Percentiles rank a stretch among this genome's conserved stretches.
Conservation (phyloP, 2,888 invertebrate genomes). For the Perizoma flavofasciatum region DNA sequence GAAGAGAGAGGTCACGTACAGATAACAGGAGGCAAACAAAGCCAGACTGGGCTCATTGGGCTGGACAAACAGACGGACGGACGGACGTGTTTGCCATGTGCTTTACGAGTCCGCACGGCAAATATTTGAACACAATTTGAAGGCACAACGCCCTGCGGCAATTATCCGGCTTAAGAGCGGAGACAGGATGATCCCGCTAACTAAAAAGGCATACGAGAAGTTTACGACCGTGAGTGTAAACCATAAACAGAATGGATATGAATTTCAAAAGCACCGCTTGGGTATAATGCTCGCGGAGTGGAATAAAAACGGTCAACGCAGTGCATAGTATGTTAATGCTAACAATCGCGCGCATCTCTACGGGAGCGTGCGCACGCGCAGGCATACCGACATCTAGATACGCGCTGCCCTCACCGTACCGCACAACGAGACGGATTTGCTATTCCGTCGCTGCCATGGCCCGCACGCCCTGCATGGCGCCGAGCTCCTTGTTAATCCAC, state of each 20-base stretch:
- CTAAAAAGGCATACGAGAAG: slow-evolving; percentile 43
- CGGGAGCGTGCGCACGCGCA: slow-evolving; percentile 52
- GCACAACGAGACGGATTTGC: slow-evolving; percentile 68
- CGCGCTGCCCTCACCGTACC: slow-evolving; percentile 38
- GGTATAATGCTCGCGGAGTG: slow-evolving; percentile 45
- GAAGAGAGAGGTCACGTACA: slow-evolving; percentile 59
- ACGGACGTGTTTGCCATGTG: slow-evolving; percentile 64
- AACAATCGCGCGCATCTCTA: slow-evolving; percentile 61
- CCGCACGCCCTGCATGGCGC: slow-evolving; percentile 64
- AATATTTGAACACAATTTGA: slow-evolving; percentile 81
- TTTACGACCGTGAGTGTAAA: slow-evolving; percentile 34
- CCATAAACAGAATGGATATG: slow-evolving; percentile 47
- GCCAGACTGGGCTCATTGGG: slow-evolving; percentile 60
- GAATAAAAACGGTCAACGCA: slow-evolving; percentile 48
- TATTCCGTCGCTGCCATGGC: slow-evolving; percentile 59
- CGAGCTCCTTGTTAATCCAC: slow-evolving; percentile 75
- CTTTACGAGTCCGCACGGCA: slow-evolving; percentile 60
- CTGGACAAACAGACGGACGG: slow-evolving; percentile 65
- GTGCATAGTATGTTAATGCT: slow-evolving; percentile 57
- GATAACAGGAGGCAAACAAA: slow-evolving; percentile 61
- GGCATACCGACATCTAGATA: slow-evolving; percentile 59
- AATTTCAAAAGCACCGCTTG: slow-evolving; percentile 51
- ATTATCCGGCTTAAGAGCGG: slow-evolving; percentile 54
- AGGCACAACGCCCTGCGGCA: slow-evolving; percentile 71
- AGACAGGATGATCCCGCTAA: slow-evolving; percentile 50